Conservation (phyloP, 2,113 vertebrate genomes). For the Diadophis punctatus region DNA sequence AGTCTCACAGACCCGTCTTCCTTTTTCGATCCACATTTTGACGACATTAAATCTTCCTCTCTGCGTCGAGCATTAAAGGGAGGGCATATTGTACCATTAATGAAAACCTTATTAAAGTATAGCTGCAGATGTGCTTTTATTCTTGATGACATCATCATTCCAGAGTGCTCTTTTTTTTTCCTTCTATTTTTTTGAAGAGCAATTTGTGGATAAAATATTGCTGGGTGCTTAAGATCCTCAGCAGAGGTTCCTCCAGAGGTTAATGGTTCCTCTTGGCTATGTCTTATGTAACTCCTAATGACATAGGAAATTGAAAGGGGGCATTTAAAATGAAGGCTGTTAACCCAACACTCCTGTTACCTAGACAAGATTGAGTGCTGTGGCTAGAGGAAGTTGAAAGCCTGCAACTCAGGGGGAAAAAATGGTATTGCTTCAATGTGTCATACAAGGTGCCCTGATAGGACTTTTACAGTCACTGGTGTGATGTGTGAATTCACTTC, state of each 20-base stretch:
- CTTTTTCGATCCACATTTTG: constrained; percentile 42
- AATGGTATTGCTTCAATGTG: neutral
- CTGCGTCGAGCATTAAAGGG: constrained; percentile 12
- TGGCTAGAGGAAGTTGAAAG: neutral
- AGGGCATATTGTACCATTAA: constrained; percentile 38
- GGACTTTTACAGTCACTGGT: neutral
- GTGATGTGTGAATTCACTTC: neutral
- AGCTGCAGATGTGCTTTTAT: constrained; percentile 18
- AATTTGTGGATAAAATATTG: constrained; percentile 21
- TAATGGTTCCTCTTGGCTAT: constrained; percentile 44
- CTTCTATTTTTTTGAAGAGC: constrained; percentile 12
- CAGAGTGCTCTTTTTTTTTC: neutral
- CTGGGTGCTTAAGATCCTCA: neutral
- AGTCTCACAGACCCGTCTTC: neutral
- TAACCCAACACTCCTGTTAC: neutral
- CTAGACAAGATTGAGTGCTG: neutral
- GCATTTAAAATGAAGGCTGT: neutral
- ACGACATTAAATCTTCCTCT: constrained; percentile 41
- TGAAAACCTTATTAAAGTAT: constrained; percentile 39
- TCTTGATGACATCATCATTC: constrained; percentile 39
- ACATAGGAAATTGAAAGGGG: constrained; percentile 6
- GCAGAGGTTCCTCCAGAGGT: constrained; percentile 38
- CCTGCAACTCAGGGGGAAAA: fast-evolving
- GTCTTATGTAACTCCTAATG: constrained; percentile 17
- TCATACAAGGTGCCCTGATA: neutral